Evolutionary conservation across 2,113 vertebrate species (phyloP), one percentile per base, ranked within the genome.

Genomic region (Ovis canadensis): DNA sequence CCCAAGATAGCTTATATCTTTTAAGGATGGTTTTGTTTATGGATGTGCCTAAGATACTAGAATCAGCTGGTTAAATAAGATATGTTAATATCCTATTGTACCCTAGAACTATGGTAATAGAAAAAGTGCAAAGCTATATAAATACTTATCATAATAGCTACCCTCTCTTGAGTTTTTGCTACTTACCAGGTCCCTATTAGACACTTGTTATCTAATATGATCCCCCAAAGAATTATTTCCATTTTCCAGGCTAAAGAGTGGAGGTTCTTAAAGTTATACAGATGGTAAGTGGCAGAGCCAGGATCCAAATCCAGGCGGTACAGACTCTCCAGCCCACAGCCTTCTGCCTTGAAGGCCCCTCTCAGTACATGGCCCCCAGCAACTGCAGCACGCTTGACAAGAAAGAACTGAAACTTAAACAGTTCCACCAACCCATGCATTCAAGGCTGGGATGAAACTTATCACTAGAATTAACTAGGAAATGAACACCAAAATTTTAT

Each of bases 131-230:
- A 87, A 96, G 48, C 9, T 55, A 40, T 40, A 40, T 78, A 55
- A 36, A 62, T 83, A 4, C 5, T 23, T 87, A 67, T 55, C 52
- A 36, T 45, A 36, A 83, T 3, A 89, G 52, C 27, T 59, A 71
- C 31, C 6, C 15, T 83, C 71, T 59, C 15, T 14, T 80, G 78
- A 97, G 50, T 90, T 86, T 82, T 33, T 64, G n/a, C 71, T 83
- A 82, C 12, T 91, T 78, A 14, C 33, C 48, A 86, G 8, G 8
- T 54, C 94, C 43, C 14, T 52, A 7, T 50, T 52, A 89, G 48
- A 40, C 4, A 88, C 90, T 93, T 89, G 29, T 80, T 96, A 81
- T 40, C 81, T 94, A 92, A 96, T 81, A 85, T 55, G 8, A 95
- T 84, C 31, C 67, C n/a, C 15, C 31, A 25, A 83, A 87, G 31